Base-by-base conservation (phyloP, 1,140 invertebrate genomes). In the Calephelis nemesis region DNA sequence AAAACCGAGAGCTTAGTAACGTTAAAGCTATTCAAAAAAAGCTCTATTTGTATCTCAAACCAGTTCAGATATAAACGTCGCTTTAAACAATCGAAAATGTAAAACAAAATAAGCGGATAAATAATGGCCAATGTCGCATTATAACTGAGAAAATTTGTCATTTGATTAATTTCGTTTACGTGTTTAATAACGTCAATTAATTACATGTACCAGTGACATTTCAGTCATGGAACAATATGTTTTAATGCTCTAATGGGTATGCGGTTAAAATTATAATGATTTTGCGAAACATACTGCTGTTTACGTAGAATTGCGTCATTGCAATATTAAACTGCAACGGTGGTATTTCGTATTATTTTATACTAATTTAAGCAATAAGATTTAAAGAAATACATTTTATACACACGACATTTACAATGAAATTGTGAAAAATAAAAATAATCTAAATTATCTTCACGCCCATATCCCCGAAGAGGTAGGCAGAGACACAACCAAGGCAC, bases 191-290 rank as follows among this genome's bases (percentile, higher is more conserved):
- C 52, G 11, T 54, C 52, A 54, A 54, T 54, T 54, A 54, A 54
- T 54, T 54, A 54, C 52, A 30, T 54, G 52, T 54, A 30, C 9
- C 15, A 54, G 8, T 54, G 52, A 19, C 52, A 19, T 54, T 54
- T 54, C 19, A 54, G 10, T 54, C 52, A 19, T 19, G 9, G 19
- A 54, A 45, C 42, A 45, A 45, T 45, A 45, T 45, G 8, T 45
- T 54, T 54, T 30, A 54, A 54, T 54, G 19, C 52, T 54, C 52
- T 54, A 54, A 54, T 54, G 52, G 19, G 52, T 54, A 19, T 30
- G 52, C 52, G 52, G 52, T 54, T 54, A 54, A 54, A 54, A 54
- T 54, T 54, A 30, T 54, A 54, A 54, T 54, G 52, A 54, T 54
- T 54, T 30, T 54, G 52, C 52, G 10, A 30, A 30, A 11, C 52